Evolutionary conservation across 2,797 vertebrate genomes (phyloP), one percentile per base, ranked within the genome.

Genomic region (Oreochromis mossambicus): DNA sequence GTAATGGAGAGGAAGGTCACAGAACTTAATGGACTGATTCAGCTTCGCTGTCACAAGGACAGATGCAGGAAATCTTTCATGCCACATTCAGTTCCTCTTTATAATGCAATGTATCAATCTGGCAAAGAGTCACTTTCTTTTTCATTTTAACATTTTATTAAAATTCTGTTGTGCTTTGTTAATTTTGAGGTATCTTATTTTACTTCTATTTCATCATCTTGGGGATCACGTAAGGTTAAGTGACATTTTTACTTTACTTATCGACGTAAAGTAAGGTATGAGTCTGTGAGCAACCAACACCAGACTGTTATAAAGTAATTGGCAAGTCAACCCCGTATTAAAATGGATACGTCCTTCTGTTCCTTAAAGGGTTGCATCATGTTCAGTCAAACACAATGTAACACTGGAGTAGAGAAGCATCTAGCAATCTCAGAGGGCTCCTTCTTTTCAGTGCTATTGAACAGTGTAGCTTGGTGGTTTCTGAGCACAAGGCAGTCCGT

Each of bases 301-400:
- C 19, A 55, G 5, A 21, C 41, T 56, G 7, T 12, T 51, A 32
- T 29, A 63, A 50, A 55, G 2, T 51, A 14, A 85, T 75, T n/a
- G 68, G 19, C 50, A 48, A 79, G 19, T 38, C 58, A 78, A 52
- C 58, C 58, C 32, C 0, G 6, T 17, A 70, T 24, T 68, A 46
- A 88, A 15, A 32, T 46, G 34, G 66, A 70, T 29, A 8, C 9
- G 34, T 80, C 41, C 51, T 77, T 34, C 13, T 61, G 77, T 79
- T 87, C 52, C 46, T 66, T 32, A 24, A 46, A 77, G 50, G 41
- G 54, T 84, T 88, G 78, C 81, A 6, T 82, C 85, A 90, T 8
- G 1, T 86, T 87, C 51, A 80, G 54, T 82, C 32, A 68, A 58
- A 80, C n/a, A n/a, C 82, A 80, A 83, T 0, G 85, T 79, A 89